Base-by-base conservation (phyloP, 53 echinoderm and acorn worm species). In the Henricia sp. region DNA sequence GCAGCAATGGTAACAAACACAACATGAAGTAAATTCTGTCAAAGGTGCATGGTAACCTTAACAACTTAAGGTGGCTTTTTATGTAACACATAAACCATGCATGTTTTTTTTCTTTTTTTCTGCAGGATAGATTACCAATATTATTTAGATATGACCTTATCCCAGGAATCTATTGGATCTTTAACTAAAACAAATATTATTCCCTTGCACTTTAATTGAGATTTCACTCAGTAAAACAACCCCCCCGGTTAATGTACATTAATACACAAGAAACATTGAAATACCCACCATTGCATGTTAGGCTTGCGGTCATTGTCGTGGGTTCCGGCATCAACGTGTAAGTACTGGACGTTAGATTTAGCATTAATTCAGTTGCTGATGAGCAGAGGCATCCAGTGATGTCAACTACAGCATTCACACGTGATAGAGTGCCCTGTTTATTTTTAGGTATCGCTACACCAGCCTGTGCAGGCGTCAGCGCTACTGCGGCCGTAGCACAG, bases 391-490 rank as follows among this genome's bases (percentile, higher is more conserved):
- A 80, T 3, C 16, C 10, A 3, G 14, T 25, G 12, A 80, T 46
- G 50, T 80, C 50, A 13, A 64, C 11, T 10, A 5, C 64, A 20
- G 46, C 63, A 2, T 62, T 63, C 46, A 80, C 63, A 3, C 32
- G 63, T 27, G 1, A 33, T 9, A 80, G 43, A 1, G 23, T 48
- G 46, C 64, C 64, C 25, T 28, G 46, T 6, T 46, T 50, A 0
- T 35, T 14, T 4, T 34, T 19, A 1, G 20, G 16, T 8, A 80
- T 80, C 0, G 46, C 80, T 6, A 80, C 50, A n/a, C 80, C 80
- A 0, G 80, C 20, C 80, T 80, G 80, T 28, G 63, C 80, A 0
- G 80, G 50, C 3, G 80, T 80, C 3, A 80, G 63, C 3, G n/a
- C n/a, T 37, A 64, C 63, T 16, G 11, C 0, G 21, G 10, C 46